Conservation (phyloP, 1,140 invertebrate species). For the Pseudomyrmex cubaensis region DNA sequence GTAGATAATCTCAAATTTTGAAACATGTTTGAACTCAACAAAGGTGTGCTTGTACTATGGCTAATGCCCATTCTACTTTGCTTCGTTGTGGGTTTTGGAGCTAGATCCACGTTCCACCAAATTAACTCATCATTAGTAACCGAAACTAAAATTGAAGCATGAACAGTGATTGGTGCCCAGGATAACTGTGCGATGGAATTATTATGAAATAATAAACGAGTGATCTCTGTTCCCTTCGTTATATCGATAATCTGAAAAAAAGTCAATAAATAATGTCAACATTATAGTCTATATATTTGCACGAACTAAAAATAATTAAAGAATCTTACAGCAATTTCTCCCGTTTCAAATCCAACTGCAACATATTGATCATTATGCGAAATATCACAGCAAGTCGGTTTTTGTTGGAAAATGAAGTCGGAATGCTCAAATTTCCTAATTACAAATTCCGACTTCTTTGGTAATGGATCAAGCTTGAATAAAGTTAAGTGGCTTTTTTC, state of each 20-base stretch:
- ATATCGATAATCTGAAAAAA: conserved; percentile 79
- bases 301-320: conserved; percentile 1
- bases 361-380: conserved; percentile 80
- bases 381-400: conserved; percentile 78
- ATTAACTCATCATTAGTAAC: conserved; percentile 78
- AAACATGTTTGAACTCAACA: not conserved
- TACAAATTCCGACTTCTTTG: too few relatives aligned
- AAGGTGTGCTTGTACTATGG: conserved; percentile 74
- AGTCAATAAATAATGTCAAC: conserved; percentile 17
- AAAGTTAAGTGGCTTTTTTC: conserved; percentile 47
- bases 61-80: conserved; percentile 75
- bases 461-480: too few relatives aligned
- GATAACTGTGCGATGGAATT: conserved; percentile 76
- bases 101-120: conserved; percentile 80
- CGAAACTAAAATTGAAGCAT: conserved; percentile 77
- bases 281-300: not conserved
- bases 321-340: conserved; percentile 79
- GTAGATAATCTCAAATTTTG: conserved; percentile 35
- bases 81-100: conserved; percentile 62
- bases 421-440: not conserved
- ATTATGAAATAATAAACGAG: conserved; percentile 73
- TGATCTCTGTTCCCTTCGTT: conserved; percentile 55
- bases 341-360: conserved; percentile 79
- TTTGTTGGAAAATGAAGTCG: conserved; percentile 55
- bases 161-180: conserved; percentile 77